Conservation (phyloP, 2,797 vertebrate genomes). For the Diceros bicornis region DNA sequence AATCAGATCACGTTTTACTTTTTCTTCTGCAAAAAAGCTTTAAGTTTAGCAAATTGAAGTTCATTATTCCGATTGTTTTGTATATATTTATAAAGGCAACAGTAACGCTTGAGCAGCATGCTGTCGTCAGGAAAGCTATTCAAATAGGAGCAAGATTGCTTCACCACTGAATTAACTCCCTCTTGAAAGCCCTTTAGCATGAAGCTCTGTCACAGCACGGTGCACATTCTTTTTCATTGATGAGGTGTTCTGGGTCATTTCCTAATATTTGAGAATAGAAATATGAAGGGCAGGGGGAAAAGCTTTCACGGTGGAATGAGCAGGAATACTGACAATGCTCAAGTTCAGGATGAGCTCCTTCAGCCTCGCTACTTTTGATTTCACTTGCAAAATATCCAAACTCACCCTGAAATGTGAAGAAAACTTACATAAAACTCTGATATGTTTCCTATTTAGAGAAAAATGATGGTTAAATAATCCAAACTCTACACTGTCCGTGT, state of each 20-base stretch:
- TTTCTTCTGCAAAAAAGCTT: constrained; percentile 53
- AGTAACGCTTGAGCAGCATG: neutral
- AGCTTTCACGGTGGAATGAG: neutral
- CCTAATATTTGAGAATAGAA: constrained; percentile 68
- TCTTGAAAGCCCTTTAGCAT: neutral
- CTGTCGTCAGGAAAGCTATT: constrained; percentile 39
- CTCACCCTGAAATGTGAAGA: neutral
- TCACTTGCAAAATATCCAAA: constrained; percentile 51
- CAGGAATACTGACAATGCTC: neutral
- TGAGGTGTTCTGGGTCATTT: constrained; percentile 54
- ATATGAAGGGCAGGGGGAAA: neutral
- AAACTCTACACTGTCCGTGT: neutral
- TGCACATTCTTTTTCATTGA: neutral
- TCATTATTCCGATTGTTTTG: neutral
- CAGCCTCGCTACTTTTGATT: neutral
- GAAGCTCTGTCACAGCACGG: neutral
- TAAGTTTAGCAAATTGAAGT: neutral
- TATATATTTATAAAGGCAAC: neutral
- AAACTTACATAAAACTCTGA: constrained; percentile 22
- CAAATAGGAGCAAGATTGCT: neutral
- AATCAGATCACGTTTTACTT: neutral
- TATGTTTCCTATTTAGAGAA: neutral
- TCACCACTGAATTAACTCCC: neutral
- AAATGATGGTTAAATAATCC: neutral
- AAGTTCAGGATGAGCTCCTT: neutral